Conservation (phyloP, 2,113 vertebrate species). For the Terrapene triunguis region DNA sequence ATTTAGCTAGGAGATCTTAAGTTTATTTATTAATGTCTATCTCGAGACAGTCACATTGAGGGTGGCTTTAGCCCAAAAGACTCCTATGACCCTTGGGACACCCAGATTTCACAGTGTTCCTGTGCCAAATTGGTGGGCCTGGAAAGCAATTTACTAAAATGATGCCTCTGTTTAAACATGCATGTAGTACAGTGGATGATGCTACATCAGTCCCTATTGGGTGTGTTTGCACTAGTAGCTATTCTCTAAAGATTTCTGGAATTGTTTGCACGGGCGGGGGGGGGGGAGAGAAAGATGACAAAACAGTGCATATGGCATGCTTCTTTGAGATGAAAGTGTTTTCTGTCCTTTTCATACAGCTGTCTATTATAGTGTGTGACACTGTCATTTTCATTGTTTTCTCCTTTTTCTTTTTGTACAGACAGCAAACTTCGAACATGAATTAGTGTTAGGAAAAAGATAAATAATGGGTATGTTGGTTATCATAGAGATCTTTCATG, state of each 20-base stretch:
- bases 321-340: not conserved
- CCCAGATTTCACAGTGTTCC: not conserved
- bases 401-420: not conserved
- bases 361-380: not conserved
- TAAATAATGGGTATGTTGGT: not conserved
- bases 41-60: not conserved
- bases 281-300: not conserved
- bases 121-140: not conserved
- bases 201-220: not conserved
- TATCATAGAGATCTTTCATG: not conserved
- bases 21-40: not conserved
- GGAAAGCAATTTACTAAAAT: not conserved
- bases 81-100: not conserved
- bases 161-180: not conserved
- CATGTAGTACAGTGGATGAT: not conserved
- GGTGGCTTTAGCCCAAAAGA: not conserved
- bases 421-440: not conserved
- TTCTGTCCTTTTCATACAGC: not conserved
- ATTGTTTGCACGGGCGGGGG: not conserved
- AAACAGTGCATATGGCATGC: not conserved
- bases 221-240: not conserved
- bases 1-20: slow-evolving; percentile 21
- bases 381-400: not conserved
- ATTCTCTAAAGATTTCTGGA: not conserved
- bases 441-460: not conserved